Evolutionary conservation across 2,113 vertebrate genomes (phyloP), one percentile per base, ranked within the genome.

Genomic region (Laticauda colubrina): DNA sequence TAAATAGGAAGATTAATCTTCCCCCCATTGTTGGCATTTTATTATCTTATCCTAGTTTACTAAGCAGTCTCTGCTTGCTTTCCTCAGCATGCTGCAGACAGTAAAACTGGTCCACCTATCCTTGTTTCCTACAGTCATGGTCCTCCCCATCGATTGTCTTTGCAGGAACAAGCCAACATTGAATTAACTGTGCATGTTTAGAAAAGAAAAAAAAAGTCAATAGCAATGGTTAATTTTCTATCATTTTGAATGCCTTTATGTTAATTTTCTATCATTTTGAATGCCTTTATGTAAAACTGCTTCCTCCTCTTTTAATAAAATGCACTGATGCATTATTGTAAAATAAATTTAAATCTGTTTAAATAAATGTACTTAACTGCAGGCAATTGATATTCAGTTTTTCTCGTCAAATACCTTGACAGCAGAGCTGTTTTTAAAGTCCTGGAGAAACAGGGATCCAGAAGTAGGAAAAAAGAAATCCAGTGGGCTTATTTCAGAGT

Each of bases 331-430:
- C 91, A 90, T 94, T 95, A 87, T 94, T 94, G 95, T 96, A 96
- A 94, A 94, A 45, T 90, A 94, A 2, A 87, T 34, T 69, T 34
- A 94, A 39, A 93, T 26, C 88, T 85, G 92, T 95, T 96, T 94
- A 55, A 97, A 96, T 97, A 96, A 97, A 96, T 59, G 23, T 54
- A n/a, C 92, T 96, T 92, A 96, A 95, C 91, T 95, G 95, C 85
- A 88, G 57, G 75, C 9, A 5, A 43, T 34, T 55, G 10, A 45
- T 26, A 3, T 34, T 12, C 0, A 1, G 43, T 12, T 53, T 61
- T 0, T 21, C 75, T 81, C 18, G 1, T 43, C 75, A 43, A 81
- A 81, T 39, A 81, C 6, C 18, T 39, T 81, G 69, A 81, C 15
- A 81, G 69, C n/a, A 3, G 1, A 20, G 1, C 34, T 81, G 15